These are phyloP conservation scores for Mormyrus iriodes DNA, from an alignment of 2,113 vertebrate genomes.

Conservation along the genomic window DNA sequence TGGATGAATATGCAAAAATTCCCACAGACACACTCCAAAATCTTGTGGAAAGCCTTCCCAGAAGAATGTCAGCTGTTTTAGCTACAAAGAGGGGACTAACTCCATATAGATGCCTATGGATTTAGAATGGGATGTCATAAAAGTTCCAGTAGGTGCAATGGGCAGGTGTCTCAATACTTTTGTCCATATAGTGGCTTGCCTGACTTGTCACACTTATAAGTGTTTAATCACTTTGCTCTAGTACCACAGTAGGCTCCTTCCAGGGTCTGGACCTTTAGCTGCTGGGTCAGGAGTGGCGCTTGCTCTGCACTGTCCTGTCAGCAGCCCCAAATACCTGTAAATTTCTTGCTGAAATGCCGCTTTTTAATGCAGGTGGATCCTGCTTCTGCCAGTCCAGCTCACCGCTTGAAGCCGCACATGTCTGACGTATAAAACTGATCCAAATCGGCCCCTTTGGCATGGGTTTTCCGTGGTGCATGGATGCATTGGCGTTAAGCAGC, in stretches of 20 bases:
- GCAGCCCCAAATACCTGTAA: background rate
- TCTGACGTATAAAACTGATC: background rate
- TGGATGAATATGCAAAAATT: too few relatives aligned
- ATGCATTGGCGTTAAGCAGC: background rate
- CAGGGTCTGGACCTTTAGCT: background rate
- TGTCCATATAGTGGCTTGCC: background rate
- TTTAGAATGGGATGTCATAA: background rate
- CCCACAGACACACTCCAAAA: background rate
- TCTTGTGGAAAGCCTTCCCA: background rate
- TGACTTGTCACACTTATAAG: background rate
- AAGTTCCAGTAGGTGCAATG: background rate
- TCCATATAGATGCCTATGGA: background rate
- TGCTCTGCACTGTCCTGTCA: background rate
- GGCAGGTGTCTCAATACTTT: background rate
- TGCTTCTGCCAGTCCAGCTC: background rate
- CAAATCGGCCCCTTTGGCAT: background rate
- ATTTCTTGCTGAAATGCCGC: background rate
- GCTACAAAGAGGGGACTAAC: background rate
- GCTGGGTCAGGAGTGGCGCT: background rate
- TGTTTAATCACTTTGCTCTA: background rate
- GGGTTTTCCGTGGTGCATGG: background rate
- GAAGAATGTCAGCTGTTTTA: background rate
- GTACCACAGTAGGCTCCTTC: background rate
- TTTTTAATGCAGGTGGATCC: background rate
- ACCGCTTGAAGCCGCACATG: background rate